A percentile compares a stretch with the other conserved stretches of the same genome.
These are phyloP conservation scores for Apoda limacodes DNA, from an alignment of 2,888 invertebrate species.

Conservation along the genomic window DNA sequence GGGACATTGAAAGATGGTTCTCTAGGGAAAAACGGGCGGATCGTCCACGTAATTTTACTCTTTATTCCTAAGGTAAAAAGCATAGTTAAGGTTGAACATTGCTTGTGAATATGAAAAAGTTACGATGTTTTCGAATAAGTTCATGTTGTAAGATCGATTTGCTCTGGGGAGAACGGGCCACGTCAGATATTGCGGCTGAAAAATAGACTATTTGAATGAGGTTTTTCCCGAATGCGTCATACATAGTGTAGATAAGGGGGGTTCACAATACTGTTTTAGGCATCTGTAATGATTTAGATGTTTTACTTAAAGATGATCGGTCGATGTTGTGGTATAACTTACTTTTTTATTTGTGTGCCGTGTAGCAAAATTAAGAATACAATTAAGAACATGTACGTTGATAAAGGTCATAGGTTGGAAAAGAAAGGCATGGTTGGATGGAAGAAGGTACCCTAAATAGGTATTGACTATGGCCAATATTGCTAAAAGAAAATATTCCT, in stretches of 20 bases:
- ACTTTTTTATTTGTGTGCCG: too few species aligned
- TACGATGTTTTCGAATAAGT: constrained; percentile 30
- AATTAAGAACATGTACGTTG: too few species aligned
- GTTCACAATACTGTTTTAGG: not conserved
- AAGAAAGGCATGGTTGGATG: too few species aligned
- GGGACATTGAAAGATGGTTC: constrained; percentile 64
- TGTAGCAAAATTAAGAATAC: too few species aligned
- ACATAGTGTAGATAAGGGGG: too few species aligned
- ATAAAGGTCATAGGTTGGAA: too few species aligned
- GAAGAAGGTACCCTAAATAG: too few species aligned
- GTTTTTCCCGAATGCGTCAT: too few species aligned
- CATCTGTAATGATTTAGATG: not conserved
- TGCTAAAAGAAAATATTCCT: too few species aligned
- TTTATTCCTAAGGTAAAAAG: constrained; percentile 9
- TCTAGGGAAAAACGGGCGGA: constrained; percentile 56
- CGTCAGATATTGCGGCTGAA: constrained; percentile 35
- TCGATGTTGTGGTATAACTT: too few species aligned
- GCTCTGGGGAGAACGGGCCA: constrained; percentile 50
- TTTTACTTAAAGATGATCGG: too few species aligned
- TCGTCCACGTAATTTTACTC: constrained; percentile 27
- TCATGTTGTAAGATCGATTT: constrained; percentile 49
- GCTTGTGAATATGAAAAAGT: constrained; percentile 19
- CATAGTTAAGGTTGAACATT: constrained; percentile 23
- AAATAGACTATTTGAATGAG: constrained; percentile 26
- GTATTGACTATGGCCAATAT: too few species aligned